Conservation (phyloP, 2,888 invertebrate species). For the Aelia acuminata region DNA sequence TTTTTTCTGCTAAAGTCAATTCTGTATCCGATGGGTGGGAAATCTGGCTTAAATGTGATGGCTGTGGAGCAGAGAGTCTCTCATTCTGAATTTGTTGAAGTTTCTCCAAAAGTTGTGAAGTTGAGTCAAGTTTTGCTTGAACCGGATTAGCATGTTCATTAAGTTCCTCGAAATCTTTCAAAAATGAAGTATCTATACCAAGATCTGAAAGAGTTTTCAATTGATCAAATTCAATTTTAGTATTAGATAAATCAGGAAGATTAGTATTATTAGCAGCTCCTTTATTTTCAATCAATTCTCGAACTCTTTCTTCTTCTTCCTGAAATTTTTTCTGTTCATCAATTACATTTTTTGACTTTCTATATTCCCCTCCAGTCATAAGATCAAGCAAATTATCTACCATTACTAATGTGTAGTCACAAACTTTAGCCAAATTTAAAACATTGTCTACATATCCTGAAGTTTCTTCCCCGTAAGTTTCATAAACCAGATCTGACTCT, state of each 20-base stretch:
- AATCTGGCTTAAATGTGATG: conserved; percentile 81
- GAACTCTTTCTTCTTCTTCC: conserved; percentile 77
- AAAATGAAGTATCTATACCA: conserved; percentile 88
- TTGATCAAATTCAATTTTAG: conserved; percentile 82
- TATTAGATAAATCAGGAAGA: conserved; percentile 67
- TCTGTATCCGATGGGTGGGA: conserved; percentile 81
- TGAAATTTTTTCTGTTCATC: conserved; percentile 76
- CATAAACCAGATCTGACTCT: conserved; percentile 90
- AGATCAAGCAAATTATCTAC: conserved; percentile 59
- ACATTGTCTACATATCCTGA: conserved; percentile 80
- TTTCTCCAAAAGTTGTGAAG: conserved; percentile 81
- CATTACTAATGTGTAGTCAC: conserved; percentile 57
- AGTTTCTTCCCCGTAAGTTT: conserved; percentile 92
- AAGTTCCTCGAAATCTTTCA: conserved; percentile 75
- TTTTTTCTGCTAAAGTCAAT: conserved; percentile 78
- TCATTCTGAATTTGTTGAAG: conserved; percentile 87
- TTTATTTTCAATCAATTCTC: conserved; percentile 55
- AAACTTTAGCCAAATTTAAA: conserved; percentile 79
- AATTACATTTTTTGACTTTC: conserved; percentile 79
- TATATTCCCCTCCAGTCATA: conserved; percentile 75
- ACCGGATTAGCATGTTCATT: not conserved
- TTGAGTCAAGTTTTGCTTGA: conserved; percentile 79
- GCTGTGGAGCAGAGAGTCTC: conserved; percentile 83
- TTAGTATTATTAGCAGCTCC: not conserved
- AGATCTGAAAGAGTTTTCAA: conserved; percentile 80